Evolutionary conservation across 2,113 vertebrate species (phyloP).

Genomic region (Tiliqua scincoides): DNA sequence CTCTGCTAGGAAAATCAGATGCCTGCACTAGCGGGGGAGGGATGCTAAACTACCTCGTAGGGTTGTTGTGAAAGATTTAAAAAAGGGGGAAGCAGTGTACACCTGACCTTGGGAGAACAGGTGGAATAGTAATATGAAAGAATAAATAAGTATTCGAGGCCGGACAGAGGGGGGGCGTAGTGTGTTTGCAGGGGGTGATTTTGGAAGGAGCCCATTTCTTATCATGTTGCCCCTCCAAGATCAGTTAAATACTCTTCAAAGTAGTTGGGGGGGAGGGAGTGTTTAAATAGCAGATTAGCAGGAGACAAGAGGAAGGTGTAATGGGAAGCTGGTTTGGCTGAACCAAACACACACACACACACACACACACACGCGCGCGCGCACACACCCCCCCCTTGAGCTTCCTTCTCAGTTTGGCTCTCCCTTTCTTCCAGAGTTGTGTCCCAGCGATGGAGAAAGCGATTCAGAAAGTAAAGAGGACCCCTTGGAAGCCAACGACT

Average conservation of each 20-base stretch:
- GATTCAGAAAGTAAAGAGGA: slow-evolving; percentile 94
- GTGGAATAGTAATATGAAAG: too few relatives aligned
- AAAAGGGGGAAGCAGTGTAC: too few relatives aligned
- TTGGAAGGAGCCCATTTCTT: neutral
- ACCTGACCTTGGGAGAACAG: too few relatives aligned
- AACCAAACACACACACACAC: too few relatives aligned
- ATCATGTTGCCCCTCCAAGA: neutral
- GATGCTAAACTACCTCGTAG: too few relatives aligned
- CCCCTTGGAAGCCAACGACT: slow-evolving; percentile 83
- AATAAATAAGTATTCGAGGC: neutral
- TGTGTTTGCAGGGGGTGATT: neutral
- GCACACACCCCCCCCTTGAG: neutral
- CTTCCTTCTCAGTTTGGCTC: neutral
- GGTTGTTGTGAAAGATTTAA: too few relatives aligned
- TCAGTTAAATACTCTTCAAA: neutral
- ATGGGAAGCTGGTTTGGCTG: too few relatives aligned
- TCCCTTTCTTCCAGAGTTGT: slow-evolving; percentile 81
- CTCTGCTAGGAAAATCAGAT: too few relatives aligned
- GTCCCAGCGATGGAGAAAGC: slow-evolving; percentile 94
- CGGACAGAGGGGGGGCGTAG: too few relatives aligned
- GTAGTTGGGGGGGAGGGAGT: too few relatives aligned
- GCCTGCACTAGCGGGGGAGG: too few relatives aligned
- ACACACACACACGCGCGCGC: too few relatives aligned
- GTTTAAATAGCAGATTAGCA: neutral
- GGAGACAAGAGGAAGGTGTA: neutral